Evolutionary conservation across 2,797 vertebrate species (phyloP).

Genomic region (Antrozous pallidus): DNA sequence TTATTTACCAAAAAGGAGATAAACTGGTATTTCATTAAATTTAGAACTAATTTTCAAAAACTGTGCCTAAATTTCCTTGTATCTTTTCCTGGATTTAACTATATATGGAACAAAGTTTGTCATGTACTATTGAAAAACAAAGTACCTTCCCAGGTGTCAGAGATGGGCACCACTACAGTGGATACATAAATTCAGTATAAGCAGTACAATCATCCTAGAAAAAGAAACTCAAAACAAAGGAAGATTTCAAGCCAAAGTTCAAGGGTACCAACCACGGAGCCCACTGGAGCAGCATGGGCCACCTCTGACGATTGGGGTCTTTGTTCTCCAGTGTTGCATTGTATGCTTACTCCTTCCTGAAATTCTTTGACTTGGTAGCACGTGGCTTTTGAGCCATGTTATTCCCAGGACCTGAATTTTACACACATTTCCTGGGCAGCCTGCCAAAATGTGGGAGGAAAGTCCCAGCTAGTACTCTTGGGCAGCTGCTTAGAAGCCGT

Average conservation of each 20-base stretch:
- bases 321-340: neutral
- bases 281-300: fast-evolving
- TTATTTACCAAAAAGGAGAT: neutral
- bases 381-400: neutral
- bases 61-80: neutral
- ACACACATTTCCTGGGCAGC: neutral
- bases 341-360: neutral
- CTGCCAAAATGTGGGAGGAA: neutral
- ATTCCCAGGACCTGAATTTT: neutral
- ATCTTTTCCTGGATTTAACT: neutral
- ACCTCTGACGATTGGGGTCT: neutral
- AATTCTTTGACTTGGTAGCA: neutral
- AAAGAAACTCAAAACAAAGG: neutral
- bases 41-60: neutral
- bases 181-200: neutral
- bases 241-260: neutral
- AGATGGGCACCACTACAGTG: neutral
- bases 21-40: conserved; percentile 8
- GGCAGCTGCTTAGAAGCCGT: neutral
- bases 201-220: neutral
- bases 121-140: neutral
- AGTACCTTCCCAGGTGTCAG: neutral
- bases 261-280: neutral
- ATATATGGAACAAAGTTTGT: neutral
- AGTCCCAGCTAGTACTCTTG: neutral